Evolutionary conservation across 92 coral and sea anemone species (phyloP), one percentile per base, ranked within the genome.

Genomic region (Porites cylindrica): DNA sequence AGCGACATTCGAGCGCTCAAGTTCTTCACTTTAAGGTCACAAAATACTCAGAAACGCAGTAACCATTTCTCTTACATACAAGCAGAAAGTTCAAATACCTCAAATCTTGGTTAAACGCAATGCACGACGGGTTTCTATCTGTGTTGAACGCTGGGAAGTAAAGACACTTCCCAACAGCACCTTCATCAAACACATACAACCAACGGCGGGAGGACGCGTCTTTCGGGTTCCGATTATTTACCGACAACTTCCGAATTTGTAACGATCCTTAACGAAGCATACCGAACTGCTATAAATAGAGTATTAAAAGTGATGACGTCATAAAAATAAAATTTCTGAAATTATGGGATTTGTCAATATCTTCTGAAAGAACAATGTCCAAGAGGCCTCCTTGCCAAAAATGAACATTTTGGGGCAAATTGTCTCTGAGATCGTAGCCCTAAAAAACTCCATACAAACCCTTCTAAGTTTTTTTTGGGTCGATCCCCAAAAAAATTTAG

Each of bases 121-220:
- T 79, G 99, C 99, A 97, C 99, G 99, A 96, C 98, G 99, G 99
- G 98, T 88, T 95, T 76, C 88, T 70, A 71, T 73, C 65, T 89
- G 86, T 97, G 98, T 85, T 97, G 99, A 93, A 97, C 99, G 99
- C 99, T 93, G 99, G 99, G 99, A 95, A 97, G 99, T 86, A 89
- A 78, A 77, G 84, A 72, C 88, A 80, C 21, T 85, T 85, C 89
- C 89, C 89, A 85, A 85, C 83, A 85, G 89, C 89, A 85, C 83
- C 87, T 85, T 85, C 77, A 68, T 69, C 61, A 67, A 85, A 77
- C 82, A 56, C 63, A 32, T 58, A 52, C 16, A 16, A 43, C 26
- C 76, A 81, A 81, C 77, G 77, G 76, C 2, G 18, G 62, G n/a
- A 82, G 71, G 79, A 61, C 20, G 54, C 10, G 72, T 14, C 71